These are phyloP conservation scores for Ceratina calcarata DNA, from an alignment of 1,140 invertebrate genomes.

Conservation along the genomic window DNA sequence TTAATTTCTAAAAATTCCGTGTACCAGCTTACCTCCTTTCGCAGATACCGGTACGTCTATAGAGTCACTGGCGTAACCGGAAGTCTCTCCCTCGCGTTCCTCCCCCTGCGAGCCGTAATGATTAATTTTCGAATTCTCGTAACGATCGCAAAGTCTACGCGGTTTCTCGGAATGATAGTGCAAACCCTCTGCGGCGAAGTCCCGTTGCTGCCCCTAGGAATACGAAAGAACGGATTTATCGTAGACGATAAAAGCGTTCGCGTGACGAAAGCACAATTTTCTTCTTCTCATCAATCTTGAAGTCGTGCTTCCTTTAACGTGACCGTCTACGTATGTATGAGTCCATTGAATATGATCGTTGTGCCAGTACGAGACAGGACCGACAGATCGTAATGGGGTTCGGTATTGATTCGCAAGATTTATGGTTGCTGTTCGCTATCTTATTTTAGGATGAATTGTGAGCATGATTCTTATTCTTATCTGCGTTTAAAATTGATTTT, in stretches of 20 bases:
- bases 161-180: slow-evolving; percentile 62
- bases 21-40: slow-evolving; percentile 28
- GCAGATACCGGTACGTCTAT: slow-evolving; percentile 72
- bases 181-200: slow-evolving; percentile 63
- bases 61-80: slow-evolving; percentile 87
- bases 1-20: neutral
- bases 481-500: too few relatives aligned
- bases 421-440: neutral
- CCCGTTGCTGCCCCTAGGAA: slow-evolving; percentile 61
- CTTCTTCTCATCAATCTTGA: slow-evolving; percentile 26
- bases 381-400: slow-evolving; percentile 14
- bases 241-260: slow-evolving; percentile 10
- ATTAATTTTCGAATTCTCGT: slow-evolving; percentile 37
- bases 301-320: slow-evolving; percentile 4
- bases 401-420: neutral
- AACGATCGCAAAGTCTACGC: slow-evolving; percentile 45
- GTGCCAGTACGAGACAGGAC: slow-evolving; percentile 38
- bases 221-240: neutral
- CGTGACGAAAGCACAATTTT: slow-evolving; percentile 41
- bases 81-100: slow-evolving; percentile 85
- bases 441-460: neutral
- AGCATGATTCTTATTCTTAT: neutral
- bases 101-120: slow-evolving; percentile 71
- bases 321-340: neutral
- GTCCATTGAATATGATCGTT: slow-evolving; percentile 17